Evolutionary conservation across 2,113 vertebrate genomes (phyloP).

Genomic region (Cephalopholis sonnerati): DNA sequence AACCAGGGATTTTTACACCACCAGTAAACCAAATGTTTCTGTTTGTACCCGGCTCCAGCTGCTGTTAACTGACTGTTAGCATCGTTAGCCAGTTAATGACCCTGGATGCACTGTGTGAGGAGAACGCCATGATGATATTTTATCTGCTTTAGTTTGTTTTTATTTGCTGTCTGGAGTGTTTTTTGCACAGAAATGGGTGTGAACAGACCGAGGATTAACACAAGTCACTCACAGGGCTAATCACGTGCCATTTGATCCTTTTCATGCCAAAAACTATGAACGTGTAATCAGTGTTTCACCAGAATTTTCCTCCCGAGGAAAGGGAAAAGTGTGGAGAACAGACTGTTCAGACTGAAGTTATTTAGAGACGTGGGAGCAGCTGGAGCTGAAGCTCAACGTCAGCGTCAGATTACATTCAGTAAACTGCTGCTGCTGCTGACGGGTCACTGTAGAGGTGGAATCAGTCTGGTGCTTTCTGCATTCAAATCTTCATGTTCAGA

Average conservation of each 20-base stretch:
- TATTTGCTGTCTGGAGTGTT: constrained; percentile 3
- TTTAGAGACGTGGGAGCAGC: constrained; percentile 24
- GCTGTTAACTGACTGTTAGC: constrained; percentile 29
- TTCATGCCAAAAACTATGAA: constrained; percentile 31
- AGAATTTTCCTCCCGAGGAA: background rate
- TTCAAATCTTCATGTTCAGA: constrained; percentile 4
- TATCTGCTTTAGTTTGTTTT: constrained; percentile 7
- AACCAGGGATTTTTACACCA: constrained; percentile 29
- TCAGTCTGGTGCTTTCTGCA: background rate
- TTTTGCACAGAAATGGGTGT: constrained; percentile 40
- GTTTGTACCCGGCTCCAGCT: constrained; percentile 7
- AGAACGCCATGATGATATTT: background rate
- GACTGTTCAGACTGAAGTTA: background rate
- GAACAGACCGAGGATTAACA: background rate
- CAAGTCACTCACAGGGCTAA: constrained; percentile 23
- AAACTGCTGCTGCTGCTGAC: background rate
- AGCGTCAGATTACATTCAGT: constrained; percentile 18
- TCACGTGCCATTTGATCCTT: constrained; percentile 31
- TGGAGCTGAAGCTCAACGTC: background rate
- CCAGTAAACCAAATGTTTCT: constrained; percentile 16
- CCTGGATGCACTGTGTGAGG: constrained; percentile 12
- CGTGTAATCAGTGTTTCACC: background rate
- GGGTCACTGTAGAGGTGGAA: background rate
- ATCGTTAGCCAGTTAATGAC: background rate
- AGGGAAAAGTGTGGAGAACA: background rate